Conservation (phyloP, 2,113 vertebrate genomes). For the Polyodon spathula region DNA sequence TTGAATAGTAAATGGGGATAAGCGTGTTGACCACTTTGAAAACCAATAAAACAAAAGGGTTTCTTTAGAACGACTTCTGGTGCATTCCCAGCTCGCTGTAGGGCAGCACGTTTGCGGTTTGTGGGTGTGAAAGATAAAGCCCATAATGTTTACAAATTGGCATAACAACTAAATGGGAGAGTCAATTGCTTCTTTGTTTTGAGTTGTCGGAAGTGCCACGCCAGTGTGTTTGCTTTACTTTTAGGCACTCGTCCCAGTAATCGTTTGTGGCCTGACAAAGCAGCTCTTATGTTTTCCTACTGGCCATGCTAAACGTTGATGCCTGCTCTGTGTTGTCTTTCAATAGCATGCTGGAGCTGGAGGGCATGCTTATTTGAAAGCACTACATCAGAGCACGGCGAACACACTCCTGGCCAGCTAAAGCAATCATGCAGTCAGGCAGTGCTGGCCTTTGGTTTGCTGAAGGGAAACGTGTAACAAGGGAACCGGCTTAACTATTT, state of each 20-base stretch:
- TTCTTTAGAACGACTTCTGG: slow-evolving; percentile 12
- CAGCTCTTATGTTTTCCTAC: slow-evolving; percentile 74
- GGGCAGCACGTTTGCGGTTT: slow-evolving; percentile 67
- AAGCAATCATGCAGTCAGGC: no score
- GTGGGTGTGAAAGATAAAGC: slow-evolving; percentile 66
- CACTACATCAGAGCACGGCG: slow-evolving; percentile 65
- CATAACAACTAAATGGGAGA: slow-evolving; percentile 71
- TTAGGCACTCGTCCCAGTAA: slow-evolving; percentile 75
- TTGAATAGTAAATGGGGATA: no score
- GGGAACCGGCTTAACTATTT: no score
- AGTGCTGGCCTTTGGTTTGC: not conserved
- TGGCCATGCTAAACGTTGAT: slow-evolving; percentile 65
- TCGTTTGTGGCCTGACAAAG: slow-evolving; percentile 72
- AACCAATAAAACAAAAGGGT: slow-evolving; percentile 39
- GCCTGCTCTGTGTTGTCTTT: slow-evolving; percentile 61
- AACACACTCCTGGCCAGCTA: slow-evolving; percentile 17
- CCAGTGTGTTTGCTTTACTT: slow-evolving; percentile 72
- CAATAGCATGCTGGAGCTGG: slow-evolving; percentile 56
- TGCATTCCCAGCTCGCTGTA: slow-evolving; percentile 20
- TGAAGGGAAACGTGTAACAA: not conserved
- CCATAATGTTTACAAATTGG: slow-evolving; percentile 66
- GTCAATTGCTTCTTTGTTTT: slow-evolving; percentile 78
- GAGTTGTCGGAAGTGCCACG: slow-evolving; percentile 56
- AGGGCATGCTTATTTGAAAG: slow-evolving; percentile 67
- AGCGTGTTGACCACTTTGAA: not conserved